A percentile compares a stretch with the other conserved stretches of the same genome.
Conservation (phyloP, 2,113 vertebrate species). For the Bothrops jararaca region DNA sequence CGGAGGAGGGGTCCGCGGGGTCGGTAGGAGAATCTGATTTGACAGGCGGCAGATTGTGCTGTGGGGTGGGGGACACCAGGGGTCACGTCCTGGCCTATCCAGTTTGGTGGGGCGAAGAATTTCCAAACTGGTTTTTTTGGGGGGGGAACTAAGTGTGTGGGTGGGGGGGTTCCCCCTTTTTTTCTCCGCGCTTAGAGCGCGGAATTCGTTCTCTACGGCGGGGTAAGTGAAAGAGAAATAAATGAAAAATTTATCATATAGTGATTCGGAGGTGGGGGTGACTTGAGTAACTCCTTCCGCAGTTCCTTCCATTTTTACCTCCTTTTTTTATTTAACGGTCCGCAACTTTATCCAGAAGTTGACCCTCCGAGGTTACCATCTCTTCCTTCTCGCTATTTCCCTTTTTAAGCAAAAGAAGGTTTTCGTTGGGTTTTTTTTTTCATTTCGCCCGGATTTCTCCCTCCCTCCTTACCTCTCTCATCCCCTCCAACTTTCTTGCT, state of each 20-base stretch:
- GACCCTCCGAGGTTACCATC: neutral
- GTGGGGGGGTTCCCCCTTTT: no score
- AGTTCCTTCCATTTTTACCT: neutral
- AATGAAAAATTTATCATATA: neutral
- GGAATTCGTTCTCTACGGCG: neutral
- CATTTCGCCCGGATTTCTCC: slow-evolving; percentile 8
- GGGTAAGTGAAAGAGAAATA: neutral
- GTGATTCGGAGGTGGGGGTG: neutral
- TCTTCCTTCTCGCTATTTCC: neutral
- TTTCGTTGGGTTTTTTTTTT: neutral
- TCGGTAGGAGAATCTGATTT: neutral
- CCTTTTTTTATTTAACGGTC: neutral
- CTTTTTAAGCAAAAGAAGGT: neutral
- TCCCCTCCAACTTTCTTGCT: slow-evolving; percentile 24
- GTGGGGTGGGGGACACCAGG: neutral
- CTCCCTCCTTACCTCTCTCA: slow-evolving; percentile 11
- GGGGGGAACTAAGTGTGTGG: neutral
- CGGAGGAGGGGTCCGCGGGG: slow-evolving; percentile 46
- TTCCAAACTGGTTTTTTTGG: neutral
- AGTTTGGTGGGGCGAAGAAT: neutral
- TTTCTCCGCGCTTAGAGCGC: neutral
- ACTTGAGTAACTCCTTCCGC: neutral
- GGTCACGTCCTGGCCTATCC: neutral
- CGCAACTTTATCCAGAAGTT: neutral
- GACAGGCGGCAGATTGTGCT: neutral